Base-by-base conservation (phyloP, 2,113 vertebrate species). In the Lophotis ruficrista region DNA sequence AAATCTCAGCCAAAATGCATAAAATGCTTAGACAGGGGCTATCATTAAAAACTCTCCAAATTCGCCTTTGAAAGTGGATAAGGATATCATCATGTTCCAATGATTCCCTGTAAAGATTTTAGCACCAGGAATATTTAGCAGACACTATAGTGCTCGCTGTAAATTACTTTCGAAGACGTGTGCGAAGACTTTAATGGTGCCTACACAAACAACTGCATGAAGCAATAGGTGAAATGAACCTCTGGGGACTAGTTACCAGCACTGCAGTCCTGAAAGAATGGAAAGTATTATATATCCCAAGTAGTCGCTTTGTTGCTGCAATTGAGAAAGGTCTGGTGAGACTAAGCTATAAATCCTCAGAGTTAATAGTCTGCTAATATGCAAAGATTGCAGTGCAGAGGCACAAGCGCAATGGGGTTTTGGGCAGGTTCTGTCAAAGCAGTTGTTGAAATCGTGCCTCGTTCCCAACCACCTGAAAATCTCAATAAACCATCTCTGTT, bases 1-100 rank as follows among this genome's bases (percentile, higher is more conserved):
- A 96, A 96, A 96, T 65, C 83, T 85, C 94, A 77, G 95, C 89
- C 96, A 95, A 96, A 94, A 93, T 83, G 80, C 86, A 94, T 97
- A 96, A 97, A 96, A 92, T 71, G 81, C 56, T 51, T n/a, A 93
- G 89, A 91, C 70, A 87, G 77, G 70, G 58, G 70, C 58, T 87
- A 70, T 96, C 83, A 92, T 94, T 96, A 96, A 96, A 94, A 87
- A 56, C 50, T 93, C 66, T 93, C 64, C 47, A 85, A 12, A 94
- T 96, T 85, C 87, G 73, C 60, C 93, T 96, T 94, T 96, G 86
- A 96, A 97, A 95, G 72, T 77, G 73, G 83, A 90, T 96, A 90
- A 95, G 88, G 83, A 92, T 92, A 87, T 93, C 88, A 93, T 86
- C 79, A 28, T 83, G 79, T 94, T 95, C 71, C 92, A 96, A 94